Evolutionary conservation across 2,797 vertebrate species (phyloP), one percentile per base, ranked within the genome.

Genomic region (Apogon hyalosoma): DNA sequence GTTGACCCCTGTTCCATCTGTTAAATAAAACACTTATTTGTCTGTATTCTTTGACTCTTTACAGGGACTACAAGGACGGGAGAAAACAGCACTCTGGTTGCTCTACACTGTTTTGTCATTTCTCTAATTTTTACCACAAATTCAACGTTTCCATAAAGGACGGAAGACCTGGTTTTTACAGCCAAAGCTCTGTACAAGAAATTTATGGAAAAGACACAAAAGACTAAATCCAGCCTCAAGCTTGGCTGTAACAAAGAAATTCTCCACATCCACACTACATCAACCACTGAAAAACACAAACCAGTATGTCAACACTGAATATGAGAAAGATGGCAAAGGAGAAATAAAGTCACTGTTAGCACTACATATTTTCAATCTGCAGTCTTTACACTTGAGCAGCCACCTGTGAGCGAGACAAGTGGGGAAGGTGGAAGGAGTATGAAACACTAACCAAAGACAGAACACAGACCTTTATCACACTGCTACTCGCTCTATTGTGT

Each of bases 361-460:
- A 88, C 89, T 88, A 88, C 89, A 85, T 86, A 82, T 81, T 82
- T 53, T 80, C 69, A 41, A 42, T 65, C 50, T 55, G 48, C 39
- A 57, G 36, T 60, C 74, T 78, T 56, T 75, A 66, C 49, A 76
- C 57, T 59, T 41, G 63, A 73, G 50, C 62, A 68, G 55, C 59
- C 45, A 21, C 56, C 58, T 66, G 74, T 53, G 43, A 53, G 69
- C 39, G 59, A 65, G 53, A 57, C 28, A 18, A 31, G 16, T 50
- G 62, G 4, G n/a, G 54, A 48, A 15, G 16, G 11, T 49, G 41
- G 62, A 67, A 61, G 50, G 51, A 53, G 54, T 57, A 68, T 62
- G 12, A 80, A 88, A 88, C 85, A 85, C 85, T 90, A 92, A 93
- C 92, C 92, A 93, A 92, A 92, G 91, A 93, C 75, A 70, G 79